Conservation (phyloP, 2,888 invertebrate genomes). For the Oligia fasciuncula region DNA sequence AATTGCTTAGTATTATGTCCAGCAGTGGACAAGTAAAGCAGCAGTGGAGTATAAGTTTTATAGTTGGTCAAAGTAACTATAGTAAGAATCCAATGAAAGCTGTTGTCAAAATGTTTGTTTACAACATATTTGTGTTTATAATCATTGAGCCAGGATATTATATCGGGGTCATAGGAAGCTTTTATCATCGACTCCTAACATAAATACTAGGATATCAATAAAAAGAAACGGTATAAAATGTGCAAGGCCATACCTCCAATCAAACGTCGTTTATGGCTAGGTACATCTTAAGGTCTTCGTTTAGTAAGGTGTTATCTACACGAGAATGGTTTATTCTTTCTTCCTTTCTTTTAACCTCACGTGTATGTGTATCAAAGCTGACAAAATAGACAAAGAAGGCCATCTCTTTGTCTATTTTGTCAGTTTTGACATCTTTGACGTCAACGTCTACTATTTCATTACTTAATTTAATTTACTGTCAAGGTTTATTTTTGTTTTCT, state of each 20-base stretch:
- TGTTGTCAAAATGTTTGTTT: neutral
- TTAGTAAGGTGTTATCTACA: constrained; percentile 20
- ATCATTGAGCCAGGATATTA: constrained; percentile 7
- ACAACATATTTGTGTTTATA: constrained; percentile 7
- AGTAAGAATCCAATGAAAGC: neutral
- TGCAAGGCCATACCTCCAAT: constrained; percentile 24
- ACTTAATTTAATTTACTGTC: neutral
- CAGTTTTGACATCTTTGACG: neutral
- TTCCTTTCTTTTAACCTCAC: neutral
- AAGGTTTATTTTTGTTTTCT: neutral
- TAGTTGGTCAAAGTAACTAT: neutral
- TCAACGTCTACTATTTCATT: neutral
- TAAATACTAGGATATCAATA: constrained; percentile 20
- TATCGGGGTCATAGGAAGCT: neutral
- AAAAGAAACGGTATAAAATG: constrained; percentile 19
- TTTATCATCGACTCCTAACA: neutral
- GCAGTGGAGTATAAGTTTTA: neutral
- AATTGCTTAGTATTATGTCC: neutral
- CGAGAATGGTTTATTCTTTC: no score
- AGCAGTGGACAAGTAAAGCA: neutral
- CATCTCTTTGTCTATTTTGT: neutral
- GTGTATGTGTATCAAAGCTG: neutral
- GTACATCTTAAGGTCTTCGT: constrained; percentile 2
- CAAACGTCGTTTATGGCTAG: constrained; percentile 23
- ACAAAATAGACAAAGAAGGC: no score